Evolutionary conservation across 37 sponge, comb jelly and placozoan genomes (phyloP), one percentile per base, ranked within the genome.

Genomic region (Cliona cf. orientalis): DNA sequence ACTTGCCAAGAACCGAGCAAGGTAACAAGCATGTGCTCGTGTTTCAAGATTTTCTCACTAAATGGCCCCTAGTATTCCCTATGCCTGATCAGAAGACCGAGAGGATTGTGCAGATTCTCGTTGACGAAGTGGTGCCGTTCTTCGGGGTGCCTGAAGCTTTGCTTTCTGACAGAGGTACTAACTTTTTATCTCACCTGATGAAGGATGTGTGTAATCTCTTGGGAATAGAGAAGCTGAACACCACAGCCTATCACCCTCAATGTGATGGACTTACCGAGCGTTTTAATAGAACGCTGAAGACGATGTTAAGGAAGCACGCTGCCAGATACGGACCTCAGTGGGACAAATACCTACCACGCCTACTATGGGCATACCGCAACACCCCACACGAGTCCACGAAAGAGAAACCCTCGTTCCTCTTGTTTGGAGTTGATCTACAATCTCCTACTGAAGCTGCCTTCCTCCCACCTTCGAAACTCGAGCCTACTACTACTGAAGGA

Each of bases 21-120:
- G 86, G 86, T 21, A 78, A 85, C 44, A 2, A 44, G 29, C 79
- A 85, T 66, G 86, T 76, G 28, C 23, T 85, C 23, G 78, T 85
- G 22, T 85, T 85, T 40, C 86, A 85, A 29, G 79, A 85, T 58
- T 78, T 86, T 39, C 45, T 70, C 23, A 69, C 80, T 22, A 79
- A 86, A 45, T 86, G 80, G 80, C 87, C 87, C 26, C 53, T 79
- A 0, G 87, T 79, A 9, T 86, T 78, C 43, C 79, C 87, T 5
- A 38, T 43, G 6, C 87, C 66, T 29, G 87, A 86, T 45, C 79
- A 86, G 64, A 79, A 78, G 66, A 11, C 79, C 5, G 53, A 39
- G 34, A 2, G 80, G 26, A 40, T 79, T 53, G 79, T 25, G 7
- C 4, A 43, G 22, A 43, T 86, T 45, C 35, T 86, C 23, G 65